Evolutionary conservation across 2,888 invertebrate species (phyloP).

Genomic region (Ophion costatus): DNA sequence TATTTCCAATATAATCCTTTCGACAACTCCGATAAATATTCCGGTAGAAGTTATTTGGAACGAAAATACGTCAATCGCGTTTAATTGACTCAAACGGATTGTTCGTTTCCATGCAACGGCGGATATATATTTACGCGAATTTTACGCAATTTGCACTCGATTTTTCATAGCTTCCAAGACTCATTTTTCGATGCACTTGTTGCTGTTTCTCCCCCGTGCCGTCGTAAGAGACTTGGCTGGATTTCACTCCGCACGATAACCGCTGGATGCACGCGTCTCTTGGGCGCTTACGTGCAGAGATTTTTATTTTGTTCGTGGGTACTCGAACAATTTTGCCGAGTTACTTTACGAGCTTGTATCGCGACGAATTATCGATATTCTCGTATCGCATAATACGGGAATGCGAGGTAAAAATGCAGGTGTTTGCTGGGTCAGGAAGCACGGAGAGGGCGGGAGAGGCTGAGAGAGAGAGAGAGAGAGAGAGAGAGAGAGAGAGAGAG

Average conservation of each 20-base stretch:
- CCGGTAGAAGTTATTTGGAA: no score
- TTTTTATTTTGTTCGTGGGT: neutral
- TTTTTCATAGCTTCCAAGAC: neutral
- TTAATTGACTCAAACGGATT: neutral
- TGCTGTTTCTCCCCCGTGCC: slow-evolving; percentile 16
- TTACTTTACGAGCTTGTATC: slow-evolving; percentile 18
- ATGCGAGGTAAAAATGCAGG: neutral
- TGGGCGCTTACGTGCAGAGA: neutral
- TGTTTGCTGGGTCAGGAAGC: neutral
- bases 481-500: neutral
- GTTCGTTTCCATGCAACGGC: neutral
- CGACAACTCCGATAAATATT: no score
- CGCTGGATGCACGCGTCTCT: neutral
- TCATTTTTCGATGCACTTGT: slow-evolving; percentile 26
- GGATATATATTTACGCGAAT: neutral
- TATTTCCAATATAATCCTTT: no score
- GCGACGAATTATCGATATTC: slow-evolving; percentile 19
- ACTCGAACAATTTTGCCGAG: neutral
- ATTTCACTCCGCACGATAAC: neutral
- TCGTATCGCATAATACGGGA: neutral
- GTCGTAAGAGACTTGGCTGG: slow-evolving; percentile 35
- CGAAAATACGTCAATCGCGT: neutral
- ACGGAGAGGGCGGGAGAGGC: neutral
- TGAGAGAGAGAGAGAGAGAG: neutral
- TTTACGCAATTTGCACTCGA: no score